Conservation (phyloP, 2,888 invertebrate genomes). For the Nomada goodeniana region DNA sequence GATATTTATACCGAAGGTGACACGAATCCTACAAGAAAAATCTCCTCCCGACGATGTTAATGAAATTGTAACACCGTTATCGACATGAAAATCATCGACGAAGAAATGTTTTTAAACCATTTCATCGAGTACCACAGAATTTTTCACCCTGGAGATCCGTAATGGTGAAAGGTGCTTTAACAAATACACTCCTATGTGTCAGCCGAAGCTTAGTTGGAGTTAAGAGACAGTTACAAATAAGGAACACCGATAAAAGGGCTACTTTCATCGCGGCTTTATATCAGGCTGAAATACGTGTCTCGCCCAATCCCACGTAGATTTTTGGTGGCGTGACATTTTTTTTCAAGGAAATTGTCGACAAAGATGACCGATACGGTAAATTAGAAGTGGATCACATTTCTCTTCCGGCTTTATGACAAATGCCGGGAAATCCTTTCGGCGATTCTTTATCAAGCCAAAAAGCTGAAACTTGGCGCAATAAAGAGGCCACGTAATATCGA, state of each 20-base stretch:
- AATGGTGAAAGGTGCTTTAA: background rate
- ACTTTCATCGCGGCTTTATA: background rate
- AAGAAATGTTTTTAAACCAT: too few relatives aligned
- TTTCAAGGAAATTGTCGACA: constrained; percentile 21
- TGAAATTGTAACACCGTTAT: too few relatives aligned
- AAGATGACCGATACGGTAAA: constrained; percentile 39
- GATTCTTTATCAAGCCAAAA: constrained; percentile 55
- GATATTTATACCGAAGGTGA: too few relatives aligned
- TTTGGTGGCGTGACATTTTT: background rate
- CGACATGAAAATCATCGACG: too few relatives aligned
- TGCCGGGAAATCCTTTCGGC: constrained; percentile 36
- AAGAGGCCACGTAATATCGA: constrained; percentile 67
- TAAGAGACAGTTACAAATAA: constrained; percentile 21
- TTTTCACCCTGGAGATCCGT: background rate
- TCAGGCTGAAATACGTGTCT: constrained; percentile 12
- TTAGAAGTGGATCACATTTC: constrained; percentile 47
- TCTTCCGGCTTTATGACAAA: constrained; percentile 53
- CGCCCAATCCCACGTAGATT: background rate
- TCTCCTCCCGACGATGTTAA: too few relatives aligned
- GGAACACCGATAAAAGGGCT: constrained; percentile 11
- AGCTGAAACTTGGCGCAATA: constrained; percentile 43
- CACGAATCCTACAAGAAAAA: too few relatives aligned
- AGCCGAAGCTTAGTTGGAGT: background rate
- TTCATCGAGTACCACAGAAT: too few relatives aligned
- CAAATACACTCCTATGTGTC: constrained; percentile 3